phyloP scores from a whole-genome alignment of 2,888 invertebrate species.

The Tineola bisselliella region DNA sequence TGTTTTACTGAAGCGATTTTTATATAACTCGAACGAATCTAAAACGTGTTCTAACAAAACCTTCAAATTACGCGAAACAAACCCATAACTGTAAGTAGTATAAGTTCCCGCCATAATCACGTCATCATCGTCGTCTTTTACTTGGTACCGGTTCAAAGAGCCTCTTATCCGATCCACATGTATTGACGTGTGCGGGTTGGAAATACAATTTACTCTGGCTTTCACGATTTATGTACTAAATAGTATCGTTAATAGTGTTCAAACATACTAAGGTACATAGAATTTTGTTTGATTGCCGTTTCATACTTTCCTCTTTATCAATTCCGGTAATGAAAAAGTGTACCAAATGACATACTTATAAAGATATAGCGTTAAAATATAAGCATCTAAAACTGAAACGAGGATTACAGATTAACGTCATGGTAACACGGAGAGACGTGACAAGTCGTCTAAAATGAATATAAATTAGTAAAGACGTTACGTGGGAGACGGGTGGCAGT shows the following conservation, averaged over 20 bases:
- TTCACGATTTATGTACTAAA: background rate
- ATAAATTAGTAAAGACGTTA: conserved; percentile 9
- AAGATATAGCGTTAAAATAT: background rate
- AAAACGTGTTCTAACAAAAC: too few species aligned
- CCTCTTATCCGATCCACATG: conserved; percentile 13
- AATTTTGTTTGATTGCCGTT: too few species aligned
- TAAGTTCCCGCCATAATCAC: background rate
- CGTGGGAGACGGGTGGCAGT: background rate
- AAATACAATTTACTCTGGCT: conserved; percentile 12
- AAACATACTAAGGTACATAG: too few species aligned
- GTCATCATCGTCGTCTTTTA: background rate
- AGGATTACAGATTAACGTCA: background rate
- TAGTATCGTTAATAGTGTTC: background rate
- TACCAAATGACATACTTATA: background rate
- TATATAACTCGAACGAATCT: too few species aligned
- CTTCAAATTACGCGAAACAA: too few species aligned
- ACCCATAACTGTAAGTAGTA: too few species aligned
- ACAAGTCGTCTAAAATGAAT: conserved; percentile 8
- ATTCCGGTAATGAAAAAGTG: too few species aligned
- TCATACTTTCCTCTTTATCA: too few species aligned
- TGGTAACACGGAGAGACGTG: conserved; percentile 3
- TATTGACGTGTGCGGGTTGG: conserved; percentile 10
- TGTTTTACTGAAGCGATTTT: too few species aligned
- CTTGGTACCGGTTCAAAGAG: background rate
- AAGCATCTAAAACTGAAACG: conserved; percentile 3